These are phyloP conservation scores for Sphaerophoria rueppellii DNA, from an alignment of 2,888 invertebrate species.

Conservation along the genomic window DNA sequence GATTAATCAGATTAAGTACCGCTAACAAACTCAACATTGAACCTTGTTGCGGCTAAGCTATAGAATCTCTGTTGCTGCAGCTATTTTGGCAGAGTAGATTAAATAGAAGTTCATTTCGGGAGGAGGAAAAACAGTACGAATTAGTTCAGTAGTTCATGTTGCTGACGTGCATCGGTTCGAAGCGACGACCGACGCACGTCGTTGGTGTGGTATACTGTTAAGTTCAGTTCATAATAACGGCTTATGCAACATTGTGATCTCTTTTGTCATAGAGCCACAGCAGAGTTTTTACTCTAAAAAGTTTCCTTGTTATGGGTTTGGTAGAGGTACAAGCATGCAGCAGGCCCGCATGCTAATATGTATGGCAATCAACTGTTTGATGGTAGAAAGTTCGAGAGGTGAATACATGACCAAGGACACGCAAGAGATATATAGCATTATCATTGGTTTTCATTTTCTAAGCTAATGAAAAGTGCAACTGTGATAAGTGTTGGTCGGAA, in stretches of 20 bases:
- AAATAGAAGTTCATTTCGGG: constrained; percentile 6
- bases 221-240: constrained; percentile 24
- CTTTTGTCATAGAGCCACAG: not conserved
- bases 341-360: not conserved
- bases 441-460: not conserved
- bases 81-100: not conserved
- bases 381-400: constrained; percentile 1
- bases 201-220: constrained; percentile 43
- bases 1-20: constrained; percentile 70
- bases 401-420: constrained; percentile 3
- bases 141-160: constrained; percentile 37
- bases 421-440: not conserved
- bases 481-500: constrained; percentile 7
- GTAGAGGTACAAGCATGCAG: not conserved
- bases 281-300: constrained; percentile 2
- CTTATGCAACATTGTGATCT: constrained; percentile 41
- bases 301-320: not conserved
- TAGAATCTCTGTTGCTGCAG: too few species aligned
- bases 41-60: constrained; percentile 40
- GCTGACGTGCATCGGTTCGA: constrained; percentile 1
- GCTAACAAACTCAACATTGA: constrained; percentile 64
- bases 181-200: not conserved
- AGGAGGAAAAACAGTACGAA: not conserved
- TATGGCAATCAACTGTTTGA: not conserved
- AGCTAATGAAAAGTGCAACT: not conserved